A percentile compares a stretch with the other conserved stretches of the same genome.
Evolutionary conservation across 1,140 invertebrate genomes (phyloP).

Genomic region (Diabrotica undecimpunctata): DNA sequence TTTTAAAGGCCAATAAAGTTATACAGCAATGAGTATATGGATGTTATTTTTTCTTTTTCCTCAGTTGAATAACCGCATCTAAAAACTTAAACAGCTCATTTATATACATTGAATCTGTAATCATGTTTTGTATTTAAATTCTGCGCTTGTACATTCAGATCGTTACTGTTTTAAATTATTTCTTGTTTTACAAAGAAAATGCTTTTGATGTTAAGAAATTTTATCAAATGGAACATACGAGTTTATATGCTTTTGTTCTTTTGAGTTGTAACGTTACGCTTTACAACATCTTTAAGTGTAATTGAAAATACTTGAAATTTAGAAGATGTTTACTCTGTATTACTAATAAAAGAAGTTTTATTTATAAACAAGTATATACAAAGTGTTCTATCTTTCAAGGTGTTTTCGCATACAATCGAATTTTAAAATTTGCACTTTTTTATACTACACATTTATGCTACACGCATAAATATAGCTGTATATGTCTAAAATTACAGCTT

Average conservation of each 20-base stretch:
- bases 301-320: not conserved
- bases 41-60: slow-evolving; percentile 5
- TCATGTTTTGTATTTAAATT: slow-evolving; percentile 8
- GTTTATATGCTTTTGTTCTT: not conserved
- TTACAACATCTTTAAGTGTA: not conserved
- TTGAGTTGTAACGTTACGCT: not conserved
- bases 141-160: not conserved
- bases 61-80: slow-evolving; percentile 4
- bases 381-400: too few species aligned
- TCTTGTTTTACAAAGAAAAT: not conserved
- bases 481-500: too few species aligned
- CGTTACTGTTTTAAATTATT: not conserved
- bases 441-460: too few species aligned
- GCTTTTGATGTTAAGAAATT: not conserved
- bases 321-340: not conserved
- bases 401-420: too few species aligned
- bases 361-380: too few species aligned
- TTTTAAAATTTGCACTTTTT: too few species aligned
- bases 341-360: not conserved
- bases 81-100: slow-evolving; percentile 11
- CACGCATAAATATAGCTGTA: too few species aligned
- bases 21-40: too few species aligned
- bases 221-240: not conserved
- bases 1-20: too few species aligned
- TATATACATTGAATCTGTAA: slow-evolving; percentile 10